Conservation (phyloP, 2,113 vertebrate species). For the Triplophysa dalaica region DNA sequence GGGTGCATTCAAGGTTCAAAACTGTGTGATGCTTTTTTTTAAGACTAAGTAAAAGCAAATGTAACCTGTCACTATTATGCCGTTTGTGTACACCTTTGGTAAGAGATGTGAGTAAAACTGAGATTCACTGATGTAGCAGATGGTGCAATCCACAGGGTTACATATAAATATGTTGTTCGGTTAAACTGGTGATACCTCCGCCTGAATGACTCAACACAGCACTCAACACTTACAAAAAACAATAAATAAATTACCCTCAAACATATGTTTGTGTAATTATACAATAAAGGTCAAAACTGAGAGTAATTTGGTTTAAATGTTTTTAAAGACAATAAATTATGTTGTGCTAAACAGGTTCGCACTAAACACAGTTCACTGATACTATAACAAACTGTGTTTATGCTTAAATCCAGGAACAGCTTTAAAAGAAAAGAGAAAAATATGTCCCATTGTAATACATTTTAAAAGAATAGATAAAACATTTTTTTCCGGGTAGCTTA, state of each 20-base stretch:
- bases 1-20: constrained; percentile 41
- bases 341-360: too few species aligned
- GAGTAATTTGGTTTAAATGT: background rate
- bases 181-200: background rate
- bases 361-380: background rate
- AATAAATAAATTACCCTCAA: background rate
- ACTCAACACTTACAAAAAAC: background rate
- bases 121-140: background rate
- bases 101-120: background rate
- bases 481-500: background rate
- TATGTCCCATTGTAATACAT: background rate
- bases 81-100: background rate
- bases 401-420: background rate
- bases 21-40: constrained; percentile 38
- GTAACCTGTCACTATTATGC: background rate
- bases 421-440: background rate
- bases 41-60: constrained; percentile 13
- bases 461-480: background rate
- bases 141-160: background rate
- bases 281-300: background rate
- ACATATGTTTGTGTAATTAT: background rate
- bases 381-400: background rate
- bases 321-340: background rate
- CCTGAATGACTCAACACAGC: background rate
- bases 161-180: background rate